Percentiles rank a stretch among this genome's conserved stretches.
These are phyloP conservation scores for Dryobota labecula DNA, from an alignment of 2,888 invertebrate species.

Conservation along the genomic window DNA sequence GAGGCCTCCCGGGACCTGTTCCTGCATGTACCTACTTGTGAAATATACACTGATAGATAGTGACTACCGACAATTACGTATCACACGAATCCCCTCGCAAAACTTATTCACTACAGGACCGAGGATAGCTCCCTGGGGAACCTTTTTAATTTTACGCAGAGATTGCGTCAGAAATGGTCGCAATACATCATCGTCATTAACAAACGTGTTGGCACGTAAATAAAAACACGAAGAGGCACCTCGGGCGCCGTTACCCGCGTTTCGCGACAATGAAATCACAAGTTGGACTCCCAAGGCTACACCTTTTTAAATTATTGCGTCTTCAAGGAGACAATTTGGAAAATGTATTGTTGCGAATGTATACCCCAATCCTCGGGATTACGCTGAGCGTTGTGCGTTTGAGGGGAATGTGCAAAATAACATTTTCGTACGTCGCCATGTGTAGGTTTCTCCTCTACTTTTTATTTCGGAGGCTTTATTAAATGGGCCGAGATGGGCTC, in stretches of 20 bases:
- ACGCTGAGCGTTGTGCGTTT: constrained; percentile 75
- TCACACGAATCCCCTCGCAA: constrained; percentile 31
- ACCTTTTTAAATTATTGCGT: constrained; percentile 85
- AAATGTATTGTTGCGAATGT: constrained; percentile 82
- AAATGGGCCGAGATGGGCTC: constrained; percentile 60
- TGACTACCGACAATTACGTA: constrained; percentile 29
- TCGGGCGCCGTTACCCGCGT: constrained; percentile 65
- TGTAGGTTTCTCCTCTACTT: constrained; percentile 63
- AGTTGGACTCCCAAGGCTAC: constrained; percentile 64
- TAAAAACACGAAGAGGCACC: constrained; percentile 65
- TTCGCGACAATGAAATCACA: constrained; percentile 68
- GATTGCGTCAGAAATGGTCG: constrained; percentile 49
- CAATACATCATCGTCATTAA: constrained; percentile 67
- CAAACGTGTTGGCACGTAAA: constrained; percentile 60
- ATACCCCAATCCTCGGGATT: constrained; percentile 80
- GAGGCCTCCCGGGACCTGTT: constrained; percentile 49
- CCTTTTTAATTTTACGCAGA: constrained; percentile 62
- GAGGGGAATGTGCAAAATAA: constrained; percentile 79
- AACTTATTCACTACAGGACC: constrained; percentile 48
- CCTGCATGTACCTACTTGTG: constrained; percentile 32
- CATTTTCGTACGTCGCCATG: constrained; percentile 75
- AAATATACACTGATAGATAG: constrained; percentile 32
- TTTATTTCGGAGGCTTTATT: constrained; percentile 68
- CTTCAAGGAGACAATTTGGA: constrained; percentile 85
- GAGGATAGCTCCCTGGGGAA: constrained; percentile 48